Conservation (phyloP, 2,888 invertebrate species). For the Teleiodes luculella region DNA sequence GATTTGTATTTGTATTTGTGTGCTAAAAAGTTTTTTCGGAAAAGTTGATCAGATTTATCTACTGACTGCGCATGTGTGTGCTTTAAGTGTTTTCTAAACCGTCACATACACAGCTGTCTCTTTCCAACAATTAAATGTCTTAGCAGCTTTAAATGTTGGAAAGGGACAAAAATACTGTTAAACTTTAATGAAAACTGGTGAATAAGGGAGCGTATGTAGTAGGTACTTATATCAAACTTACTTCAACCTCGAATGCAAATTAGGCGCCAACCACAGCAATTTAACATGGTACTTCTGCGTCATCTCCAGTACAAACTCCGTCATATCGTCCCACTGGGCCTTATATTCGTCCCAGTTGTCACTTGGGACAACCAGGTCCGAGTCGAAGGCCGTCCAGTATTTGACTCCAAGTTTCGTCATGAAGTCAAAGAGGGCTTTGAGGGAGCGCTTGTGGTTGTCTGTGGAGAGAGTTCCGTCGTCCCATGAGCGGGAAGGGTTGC, state of each 20-base stretch:
- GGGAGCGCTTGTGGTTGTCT: conserved; percentile 78
- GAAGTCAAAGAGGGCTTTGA: conserved; percentile 81
- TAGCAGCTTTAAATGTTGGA: too few relatives aligned
- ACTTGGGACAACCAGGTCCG: conserved; percentile 78
- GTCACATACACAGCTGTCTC: too few relatives aligned
- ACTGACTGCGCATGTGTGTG: too few relatives aligned
- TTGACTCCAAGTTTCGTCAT: conserved; percentile 80
- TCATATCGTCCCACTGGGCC: conserved; percentile 76
- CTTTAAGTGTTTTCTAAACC: too few relatives aligned
- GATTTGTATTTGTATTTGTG: too few relatives aligned
- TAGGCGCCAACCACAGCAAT: conserved; percentile 81
- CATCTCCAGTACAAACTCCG: conserved; percentile 76
- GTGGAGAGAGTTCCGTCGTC: conserved; percentile 76
- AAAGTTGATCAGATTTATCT: too few relatives aligned
- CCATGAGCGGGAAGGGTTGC: conserved; percentile 61
- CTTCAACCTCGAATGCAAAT: conserved; percentile 80
- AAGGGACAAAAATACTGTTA: too few relatives aligned
- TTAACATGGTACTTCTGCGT: conserved; percentile 77
- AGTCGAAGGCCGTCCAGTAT: conserved; percentile 82
- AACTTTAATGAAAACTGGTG: too few relatives aligned
- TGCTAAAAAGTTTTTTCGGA: too few relatives aligned
- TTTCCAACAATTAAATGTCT: too few relatives aligned
- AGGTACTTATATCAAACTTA: conserved; percentile 33
- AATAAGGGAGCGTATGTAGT: not conserved
- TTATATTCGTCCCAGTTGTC: conserved; percentile 76